phyloP scores from a whole-genome alignment of 2,113 vertebrate genomes.

The Malurus melanocephalus region DNA sequence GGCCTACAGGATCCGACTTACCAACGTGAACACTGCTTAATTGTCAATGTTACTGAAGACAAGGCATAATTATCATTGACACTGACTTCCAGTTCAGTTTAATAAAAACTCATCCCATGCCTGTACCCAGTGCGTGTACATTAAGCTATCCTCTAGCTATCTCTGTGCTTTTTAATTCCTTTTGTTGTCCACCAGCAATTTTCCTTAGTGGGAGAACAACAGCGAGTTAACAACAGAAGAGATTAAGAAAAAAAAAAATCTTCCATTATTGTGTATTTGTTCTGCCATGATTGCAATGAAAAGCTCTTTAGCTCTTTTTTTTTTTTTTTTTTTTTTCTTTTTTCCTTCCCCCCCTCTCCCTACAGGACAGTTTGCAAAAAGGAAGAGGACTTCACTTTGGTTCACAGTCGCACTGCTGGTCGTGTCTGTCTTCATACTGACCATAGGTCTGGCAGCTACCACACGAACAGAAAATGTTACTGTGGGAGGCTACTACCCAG shows the following conservation, averaged over 20 bases:
- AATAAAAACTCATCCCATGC: not conserved
- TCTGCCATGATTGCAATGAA: not conserved
- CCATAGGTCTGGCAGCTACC: slow-evolving; percentile 84
- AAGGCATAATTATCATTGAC: not conserved
- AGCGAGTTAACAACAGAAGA: not conserved
- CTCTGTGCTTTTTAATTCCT: not conserved
- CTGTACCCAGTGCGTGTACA: fast-evolving
- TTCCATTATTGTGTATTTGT: not conserved
- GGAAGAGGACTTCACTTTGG: slow-evolving; percentile 84
- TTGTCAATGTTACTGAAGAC: not conserved
- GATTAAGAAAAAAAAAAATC: not conserved
- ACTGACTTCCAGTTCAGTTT: not conserved
- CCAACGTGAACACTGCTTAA: not conserved
- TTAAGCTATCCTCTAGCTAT: not conserved
- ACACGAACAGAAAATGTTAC: slow-evolving; percentile 90
- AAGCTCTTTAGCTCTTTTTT: not conserved
- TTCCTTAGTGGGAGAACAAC: not conserved
- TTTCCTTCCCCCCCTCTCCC: fast-evolving
- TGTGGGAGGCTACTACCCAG: slow-evolving; percentile 90
- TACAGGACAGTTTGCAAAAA: slow-evolving; percentile 78
- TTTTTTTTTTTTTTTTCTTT: not conserved
- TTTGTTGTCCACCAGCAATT: not conserved
- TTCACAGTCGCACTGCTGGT: slow-evolving; percentile 79
- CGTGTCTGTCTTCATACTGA: slow-evolving; percentile 82
- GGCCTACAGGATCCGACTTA: not conserved